phyloP scores from a whole-genome alignment of 2,888 invertebrate genomes.

The Melanchra persicariae region DNA sequence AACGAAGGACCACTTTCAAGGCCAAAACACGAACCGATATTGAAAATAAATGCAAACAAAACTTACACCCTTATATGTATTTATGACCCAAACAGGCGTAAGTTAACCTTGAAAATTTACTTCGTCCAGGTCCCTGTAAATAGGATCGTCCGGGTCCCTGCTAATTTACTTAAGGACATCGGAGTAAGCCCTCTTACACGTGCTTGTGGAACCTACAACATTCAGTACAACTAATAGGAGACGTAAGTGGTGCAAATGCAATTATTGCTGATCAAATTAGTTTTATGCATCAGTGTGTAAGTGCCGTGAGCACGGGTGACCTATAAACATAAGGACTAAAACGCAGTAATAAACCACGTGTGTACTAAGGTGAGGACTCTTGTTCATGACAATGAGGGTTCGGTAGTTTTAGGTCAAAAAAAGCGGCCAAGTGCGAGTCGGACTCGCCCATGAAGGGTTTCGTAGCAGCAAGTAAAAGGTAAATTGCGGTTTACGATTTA shows the following conservation, averaged over 20 bases:
- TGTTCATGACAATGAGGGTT: neutral
- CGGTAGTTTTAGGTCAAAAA: neutral
- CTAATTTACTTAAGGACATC: neutral
- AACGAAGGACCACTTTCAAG: neutral
- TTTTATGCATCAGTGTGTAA: neutral
- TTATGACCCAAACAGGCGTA: no score
- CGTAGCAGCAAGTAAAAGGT: no score
- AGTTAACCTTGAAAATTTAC: neutral
- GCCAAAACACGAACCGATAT: neutral
- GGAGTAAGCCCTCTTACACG: neutral
- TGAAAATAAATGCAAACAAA: constrained; percentile 1
- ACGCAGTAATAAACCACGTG: neutral
- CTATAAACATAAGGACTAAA: neutral
- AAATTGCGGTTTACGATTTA: no score
- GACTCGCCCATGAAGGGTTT: no score
- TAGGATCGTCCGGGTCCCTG: neutral
- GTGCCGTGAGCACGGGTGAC: constrained; percentile 2
- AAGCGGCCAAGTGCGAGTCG: no score
- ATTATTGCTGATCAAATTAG: constrained; percentile 40
- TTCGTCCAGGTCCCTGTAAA: no score
- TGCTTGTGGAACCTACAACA: neutral
- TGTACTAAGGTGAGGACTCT: neutral
- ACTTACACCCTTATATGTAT: neutral
- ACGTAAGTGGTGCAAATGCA: constrained; percentile 13
- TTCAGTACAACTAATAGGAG: neutral